phyloP scores from a whole-genome alignment of 2,888 invertebrate species.

The Eilema griseolum region DNA sequence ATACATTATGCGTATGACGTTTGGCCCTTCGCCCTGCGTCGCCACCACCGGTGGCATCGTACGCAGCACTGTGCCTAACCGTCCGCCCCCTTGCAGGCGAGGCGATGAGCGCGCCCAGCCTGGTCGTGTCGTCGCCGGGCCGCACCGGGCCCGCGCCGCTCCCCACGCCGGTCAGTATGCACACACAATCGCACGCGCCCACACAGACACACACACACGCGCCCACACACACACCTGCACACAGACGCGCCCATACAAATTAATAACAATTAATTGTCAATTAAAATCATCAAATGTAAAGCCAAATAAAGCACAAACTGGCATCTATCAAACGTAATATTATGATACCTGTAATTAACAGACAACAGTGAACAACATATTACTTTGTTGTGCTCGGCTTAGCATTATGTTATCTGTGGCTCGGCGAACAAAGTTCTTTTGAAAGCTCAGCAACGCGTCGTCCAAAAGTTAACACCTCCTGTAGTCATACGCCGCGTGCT shows the following conservation, averaged over 20 bases:
- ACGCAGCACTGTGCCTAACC: not conserved
- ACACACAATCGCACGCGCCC: too few relatives aligned
- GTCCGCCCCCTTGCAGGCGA: conserved; percentile 44
- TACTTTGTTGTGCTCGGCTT: not conserved
- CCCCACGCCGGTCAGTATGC: conserved; percentile 65
- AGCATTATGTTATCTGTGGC: too few relatives aligned
- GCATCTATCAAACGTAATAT: not conserved
- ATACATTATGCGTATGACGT: not conserved
- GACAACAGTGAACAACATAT: not conserved
- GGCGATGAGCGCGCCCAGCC: conserved; percentile 66
- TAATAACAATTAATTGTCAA: too few relatives aligned
- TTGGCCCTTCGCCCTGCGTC: not conserved
- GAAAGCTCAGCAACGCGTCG: not conserved
- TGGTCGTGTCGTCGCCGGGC: conserved; percentile 66
- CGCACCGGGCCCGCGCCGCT: conserved; percentile 71
- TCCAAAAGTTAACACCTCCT: too few relatives aligned
- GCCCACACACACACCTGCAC: too few relatives aligned
- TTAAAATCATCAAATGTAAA: too few relatives aligned
- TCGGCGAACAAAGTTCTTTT: not conserved
- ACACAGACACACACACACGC: too few relatives aligned
- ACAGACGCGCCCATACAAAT: too few relatives aligned
- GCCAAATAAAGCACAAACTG: not conserved
- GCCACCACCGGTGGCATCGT: too few relatives aligned
- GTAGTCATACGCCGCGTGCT: not conserved
- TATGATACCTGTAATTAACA: not conserved